Conservation (phyloP, 1,140 invertebrate species). For the Zaprionus inermis region DNA sequence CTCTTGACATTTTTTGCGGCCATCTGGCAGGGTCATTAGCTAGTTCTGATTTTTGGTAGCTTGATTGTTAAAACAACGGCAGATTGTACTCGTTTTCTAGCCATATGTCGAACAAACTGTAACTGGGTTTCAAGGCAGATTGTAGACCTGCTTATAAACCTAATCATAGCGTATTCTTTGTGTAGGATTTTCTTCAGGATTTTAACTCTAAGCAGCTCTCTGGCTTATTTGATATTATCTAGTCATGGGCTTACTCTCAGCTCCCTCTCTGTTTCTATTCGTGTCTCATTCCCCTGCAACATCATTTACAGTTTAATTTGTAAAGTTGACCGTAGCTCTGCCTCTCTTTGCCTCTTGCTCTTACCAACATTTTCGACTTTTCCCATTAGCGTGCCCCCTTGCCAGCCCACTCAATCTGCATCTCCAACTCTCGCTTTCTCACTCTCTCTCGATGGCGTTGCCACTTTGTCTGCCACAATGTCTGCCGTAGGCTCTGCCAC, state of each 20-base stretch:
- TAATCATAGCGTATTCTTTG: background rate
- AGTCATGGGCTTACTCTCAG: too few species aligned
- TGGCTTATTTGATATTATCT: too few species aligned
- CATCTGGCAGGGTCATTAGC: background rate
- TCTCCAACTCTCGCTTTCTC: background rate
- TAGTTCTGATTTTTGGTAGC: background rate
- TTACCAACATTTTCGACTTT: background rate
- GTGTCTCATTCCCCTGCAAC: background rate
- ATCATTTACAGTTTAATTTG: background rate
- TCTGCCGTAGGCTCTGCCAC: constrained; percentile 1
- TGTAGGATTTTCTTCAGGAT: background rate
- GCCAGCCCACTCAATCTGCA: too few species aligned
- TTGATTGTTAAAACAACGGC: background rate
- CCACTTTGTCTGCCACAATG: constrained; percentile 7
- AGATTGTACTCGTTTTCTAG: background rate
- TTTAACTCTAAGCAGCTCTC: too few species aligned
- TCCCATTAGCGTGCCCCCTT: background rate
- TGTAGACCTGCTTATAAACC: background rate
- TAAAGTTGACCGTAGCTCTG: background rate
- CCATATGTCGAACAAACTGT: background rate
- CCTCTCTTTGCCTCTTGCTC: background rate
- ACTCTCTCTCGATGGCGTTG: background rate
- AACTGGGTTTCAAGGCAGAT: background rate
- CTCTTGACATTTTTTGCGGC: background rate
- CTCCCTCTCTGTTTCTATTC: background rate